Conservation (phyloP, 2,888 invertebrate species). For the Lissonota sp. region DNA sequence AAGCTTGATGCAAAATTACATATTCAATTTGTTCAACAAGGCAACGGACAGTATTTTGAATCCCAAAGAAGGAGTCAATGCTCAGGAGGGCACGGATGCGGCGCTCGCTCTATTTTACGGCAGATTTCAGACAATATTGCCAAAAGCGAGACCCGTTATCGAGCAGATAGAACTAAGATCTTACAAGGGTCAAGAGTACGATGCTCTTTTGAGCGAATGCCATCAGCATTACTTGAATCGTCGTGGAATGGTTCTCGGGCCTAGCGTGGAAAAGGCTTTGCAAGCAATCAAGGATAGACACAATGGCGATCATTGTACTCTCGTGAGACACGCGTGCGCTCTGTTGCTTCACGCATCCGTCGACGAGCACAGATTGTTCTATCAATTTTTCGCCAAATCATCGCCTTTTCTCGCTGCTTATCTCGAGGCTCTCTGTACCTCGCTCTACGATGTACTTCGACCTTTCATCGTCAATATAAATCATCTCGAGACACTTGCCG, state of each 20-base stretch:
- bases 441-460: constrained; percentile 95
- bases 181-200: constrained; percentile 90
- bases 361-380: constrained; percentile 96
- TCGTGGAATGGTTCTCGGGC: constrained; percentile 86
- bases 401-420: constrained; percentile 90
- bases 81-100: constrained; percentile 85
- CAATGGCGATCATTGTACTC: constrained; percentile 91
- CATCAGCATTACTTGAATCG: constrained; percentile 93
- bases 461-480: constrained; percentile 98
- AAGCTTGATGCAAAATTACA: constrained; percentile 91
- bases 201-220: constrained; percentile 90
- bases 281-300: constrained; percentile 84
- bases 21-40: constrained; percentile 90
- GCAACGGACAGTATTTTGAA: constrained; percentile 87
- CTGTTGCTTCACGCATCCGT: constrained; percentile 96
- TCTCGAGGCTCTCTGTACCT: constrained; percentile 93
- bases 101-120: constrained; percentile 96
- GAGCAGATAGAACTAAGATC: constrained; percentile 92
- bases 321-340: constrained; percentile 94
- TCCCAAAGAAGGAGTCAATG: constrained; percentile 70
- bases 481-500: constrained; percentile 98
- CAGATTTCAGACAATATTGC: constrained; percentile 96
- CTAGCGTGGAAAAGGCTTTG: constrained; percentile 84
- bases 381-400: constrained; percentile 93
- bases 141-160: constrained; percentile 92